Conservation (phyloP, 2,113 vertebrate species). For the Heteronetta atricapilla region DNA sequence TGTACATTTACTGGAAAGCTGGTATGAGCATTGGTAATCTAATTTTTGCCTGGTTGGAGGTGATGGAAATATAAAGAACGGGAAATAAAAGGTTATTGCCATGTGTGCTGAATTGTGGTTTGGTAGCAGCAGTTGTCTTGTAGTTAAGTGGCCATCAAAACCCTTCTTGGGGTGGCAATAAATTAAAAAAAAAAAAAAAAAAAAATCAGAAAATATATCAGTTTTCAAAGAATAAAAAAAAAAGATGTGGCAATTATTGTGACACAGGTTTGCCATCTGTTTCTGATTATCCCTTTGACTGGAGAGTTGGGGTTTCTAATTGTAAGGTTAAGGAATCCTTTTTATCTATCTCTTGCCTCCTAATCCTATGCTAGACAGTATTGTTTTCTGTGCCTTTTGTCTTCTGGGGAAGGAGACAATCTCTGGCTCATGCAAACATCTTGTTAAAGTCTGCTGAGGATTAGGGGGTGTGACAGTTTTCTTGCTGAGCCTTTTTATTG, state of each 20-base stretch:
- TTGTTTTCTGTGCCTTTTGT: conserved; percentile 73
- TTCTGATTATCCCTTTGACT: conserved; percentile 63
- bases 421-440: conserved; percentile 68
- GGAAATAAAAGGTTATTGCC: conserved; percentile 59
- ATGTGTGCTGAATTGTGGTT: conserved; percentile 60
- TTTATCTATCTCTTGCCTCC: conserved; percentile 68
- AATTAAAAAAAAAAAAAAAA: not conserved
- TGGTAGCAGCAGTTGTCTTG: conserved; percentile 36
- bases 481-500: conserved; percentile 71
- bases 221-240: conserved; percentile 60
- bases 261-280: conserved; percentile 51
- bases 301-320: conserved; percentile 57
- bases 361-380: conserved; percentile 66
- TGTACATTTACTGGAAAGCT: conserved; percentile 66
- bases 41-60: conserved; percentile 71
- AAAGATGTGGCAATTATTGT: conserved; percentile 46
- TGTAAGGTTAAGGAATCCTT: conserved; percentile 68
- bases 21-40: conserved; percentile 58
- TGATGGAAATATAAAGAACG: conserved; percentile 56
- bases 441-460: conserved; percentile 77
- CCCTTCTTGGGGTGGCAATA: conserved; percentile 33
- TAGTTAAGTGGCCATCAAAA: conserved; percentile 59
- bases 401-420: conserved; percentile 64
- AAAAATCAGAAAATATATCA: conserved; percentile 59
- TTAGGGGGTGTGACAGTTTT: conserved; percentile 72